A percentile compares a stretch with the other conserved stretches of the same genome.
Evolutionary conservation across 2,888 invertebrate species (phyloP).

Genomic region (Cremastinae sp.): DNA sequence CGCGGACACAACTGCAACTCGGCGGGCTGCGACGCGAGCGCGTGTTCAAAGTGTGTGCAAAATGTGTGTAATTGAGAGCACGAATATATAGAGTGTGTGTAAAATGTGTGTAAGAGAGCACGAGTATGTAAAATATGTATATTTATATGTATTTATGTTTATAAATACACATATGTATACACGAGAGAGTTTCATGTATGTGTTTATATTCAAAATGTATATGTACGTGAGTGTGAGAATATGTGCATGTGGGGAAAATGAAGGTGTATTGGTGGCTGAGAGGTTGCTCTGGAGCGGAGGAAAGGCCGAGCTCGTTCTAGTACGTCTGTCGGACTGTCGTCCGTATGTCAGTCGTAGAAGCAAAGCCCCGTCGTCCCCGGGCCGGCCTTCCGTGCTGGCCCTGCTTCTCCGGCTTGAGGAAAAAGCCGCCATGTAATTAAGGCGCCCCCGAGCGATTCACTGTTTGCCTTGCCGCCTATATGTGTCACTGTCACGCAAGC

Average conservation of each 20-base stretch:
- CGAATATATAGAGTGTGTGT: not conserved
- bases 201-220: not conserved
- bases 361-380: slow-evolving; percentile 54
- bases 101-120: too few species aligned
- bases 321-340: slow-evolving; percentile 66
- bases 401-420: slow-evolving; percentile 65
- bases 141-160: not conserved
- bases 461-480: slow-evolving; percentile 76
- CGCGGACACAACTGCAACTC: not conserved
- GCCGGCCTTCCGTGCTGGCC: not conserved
- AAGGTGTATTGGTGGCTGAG: slow-evolving; percentile 6
- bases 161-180: not conserved
- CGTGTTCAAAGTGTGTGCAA: not conserved
- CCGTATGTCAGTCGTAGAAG: slow-evolving; percentile 68
- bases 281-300: slow-evolving; percentile 30
- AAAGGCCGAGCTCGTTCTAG: slow-evolving; percentile 42
- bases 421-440: slow-evolving; percentile 73
- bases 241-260: not conserved
- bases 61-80: too few species aligned
- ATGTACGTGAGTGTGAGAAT: not conserved
- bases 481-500: slow-evolving; percentile 76
- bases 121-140: not conserved
- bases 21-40: not conserved
- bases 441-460: slow-evolving; percentile 74
- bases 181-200: not conserved